Evolutionary conservation across 1,140 invertebrate species (phyloP).

Genomic region (Aradophagus sp.): DNA sequence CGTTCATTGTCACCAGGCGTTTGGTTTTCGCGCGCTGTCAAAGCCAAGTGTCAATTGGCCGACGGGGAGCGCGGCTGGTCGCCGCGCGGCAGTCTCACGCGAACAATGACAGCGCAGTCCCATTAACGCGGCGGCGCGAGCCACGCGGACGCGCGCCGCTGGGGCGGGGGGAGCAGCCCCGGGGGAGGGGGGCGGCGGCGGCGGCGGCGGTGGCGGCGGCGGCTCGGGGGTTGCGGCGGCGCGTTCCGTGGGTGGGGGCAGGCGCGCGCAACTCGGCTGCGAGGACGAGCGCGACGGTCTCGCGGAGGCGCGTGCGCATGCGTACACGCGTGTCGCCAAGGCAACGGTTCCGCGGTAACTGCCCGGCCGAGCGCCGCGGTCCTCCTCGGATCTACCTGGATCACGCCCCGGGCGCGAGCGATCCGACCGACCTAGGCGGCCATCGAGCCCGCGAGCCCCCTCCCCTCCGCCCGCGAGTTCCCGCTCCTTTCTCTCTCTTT

Average conservation of each 20-base stretch:
- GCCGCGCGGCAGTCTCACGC: conserved; percentile 53
- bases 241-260: conserved; percentile 19
- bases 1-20: conserved; percentile 8
- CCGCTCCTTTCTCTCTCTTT: conserved; percentile 47
- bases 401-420: conserved; percentile 71
- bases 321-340: conserved; percentile 72
- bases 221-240: conserved; percentile 30
- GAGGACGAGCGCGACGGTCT: conserved; percentile 49
- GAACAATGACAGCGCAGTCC: conserved; percentile 58
- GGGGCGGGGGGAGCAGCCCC: conserved; percentile 8
- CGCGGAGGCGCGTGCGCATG: conserved; percentile 64
- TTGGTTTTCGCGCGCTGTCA: no score
- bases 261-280: conserved; percentile 54
- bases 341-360: conserved; percentile 75
- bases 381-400: conserved; percentile 62
- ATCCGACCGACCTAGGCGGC: conserved; percentile 67
- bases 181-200: conserved; percentile 1
- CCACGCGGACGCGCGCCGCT: conserved; percentile 43
- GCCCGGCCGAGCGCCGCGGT: conserved; percentile 63
- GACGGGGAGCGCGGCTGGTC: conserved; percentile 20
- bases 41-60: conserved; percentile 25
- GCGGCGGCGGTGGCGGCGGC: conserved; percentile 14
- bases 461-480: conserved; percentile 29
- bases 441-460: conserved; percentile 61
- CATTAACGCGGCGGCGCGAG: conserved; percentile 56